Evolutionary conservation across 2,888 invertebrate species (phyloP).

Genomic region (Drosophila rubida): DNA sequence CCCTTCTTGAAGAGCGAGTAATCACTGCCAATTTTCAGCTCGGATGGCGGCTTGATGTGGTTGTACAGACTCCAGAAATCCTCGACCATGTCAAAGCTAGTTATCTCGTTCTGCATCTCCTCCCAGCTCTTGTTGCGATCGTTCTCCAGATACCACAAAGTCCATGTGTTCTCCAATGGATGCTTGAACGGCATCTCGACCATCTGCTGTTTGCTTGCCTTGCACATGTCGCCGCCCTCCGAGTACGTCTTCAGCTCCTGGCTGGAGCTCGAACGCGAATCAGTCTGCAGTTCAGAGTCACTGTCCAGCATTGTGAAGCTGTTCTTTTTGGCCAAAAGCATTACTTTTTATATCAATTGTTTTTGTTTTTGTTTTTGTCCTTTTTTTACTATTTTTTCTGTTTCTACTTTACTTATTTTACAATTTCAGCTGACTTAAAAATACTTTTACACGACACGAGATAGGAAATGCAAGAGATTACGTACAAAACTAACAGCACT

Average conservation of each 20-base stretch:
- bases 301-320: slow-evolving; percentile 45
- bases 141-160: slow-evolving; percentile 98
- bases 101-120: slow-evolving; percentile 95
- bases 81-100: slow-evolving; percentile 97
- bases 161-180: slow-evolving; percentile 97
- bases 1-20: slow-evolving; percentile 91
- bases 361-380: not conserved
- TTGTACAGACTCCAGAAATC: slow-evolving; percentile 98
- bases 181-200: slow-evolving; percentile 88
- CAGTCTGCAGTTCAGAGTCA: slow-evolving; percentile 36
- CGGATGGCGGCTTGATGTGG: slow-evolving; percentile 93
- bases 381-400: not conserved
- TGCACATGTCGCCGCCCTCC: slow-evolving; percentile 26
- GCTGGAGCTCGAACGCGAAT: slow-evolving; percentile 41
- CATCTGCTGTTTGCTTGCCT: slow-evolving; percentile 12
- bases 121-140: slow-evolving; percentile 94
- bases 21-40: slow-evolving; percentile 91
- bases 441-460: slow-evolving; percentile 31
- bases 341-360: slow-evolving; percentile 13
- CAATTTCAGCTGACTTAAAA: slow-evolving; percentile 36
- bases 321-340: slow-evolving; percentile 50
- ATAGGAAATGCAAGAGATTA: slow-evolving; percentile 45
- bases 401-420: slow-evolving; percentile 14
- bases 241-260: slow-evolving; percentile 36
- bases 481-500: slow-evolving; percentile 6